Conservation (phyloP, 1,140 invertebrate genomes). For the Aphelenchoides fujianensis region DNA sequence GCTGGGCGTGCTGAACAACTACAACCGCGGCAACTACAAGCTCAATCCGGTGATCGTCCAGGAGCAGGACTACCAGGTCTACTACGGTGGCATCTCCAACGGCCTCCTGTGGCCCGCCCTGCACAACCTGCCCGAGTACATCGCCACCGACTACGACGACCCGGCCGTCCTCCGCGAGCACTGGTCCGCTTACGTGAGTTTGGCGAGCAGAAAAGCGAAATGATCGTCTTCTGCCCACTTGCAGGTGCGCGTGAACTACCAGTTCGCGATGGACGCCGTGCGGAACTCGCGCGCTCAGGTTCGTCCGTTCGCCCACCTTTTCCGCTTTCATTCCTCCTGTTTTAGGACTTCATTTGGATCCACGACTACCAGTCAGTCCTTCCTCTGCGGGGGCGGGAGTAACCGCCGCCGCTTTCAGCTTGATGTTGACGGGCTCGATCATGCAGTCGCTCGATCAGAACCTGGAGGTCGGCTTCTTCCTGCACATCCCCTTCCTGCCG, state of each 20-base stretch:
- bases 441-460: constrained; percentile 60
- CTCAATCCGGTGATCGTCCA: constrained; percentile 60
- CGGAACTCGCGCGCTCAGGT: constrained; percentile 58
- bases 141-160: constrained; percentile 59
- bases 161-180: constrained; percentile 49
- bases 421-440: constrained; percentile 61
- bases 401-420: no score
- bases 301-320: no score
- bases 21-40: constrained; percentile 60
- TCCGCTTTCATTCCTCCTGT: no score
- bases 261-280: constrained; percentile 61
- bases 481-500: constrained; percentile 62
- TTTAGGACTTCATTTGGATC: constrained; percentile 63
- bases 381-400: no score
- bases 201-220: no score
- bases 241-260: constrained; percentile 60
- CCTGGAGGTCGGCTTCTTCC: constrained; percentile 61
- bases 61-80: constrained; percentile 59
- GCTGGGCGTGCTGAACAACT: constrained; percentile 60
- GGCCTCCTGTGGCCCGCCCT: constrained; percentile 60
- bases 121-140: constrained; percentile 62
- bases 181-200: constrained; percentile 61
- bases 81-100: constrained; percentile 61
- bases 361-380: constrained; percentile 62
- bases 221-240: no score